Evolutionary conservation across 2,888 invertebrate species (phyloP), one percentile per base, ranked within the genome.

Genomic region (Drosophila birchii): DNA sequence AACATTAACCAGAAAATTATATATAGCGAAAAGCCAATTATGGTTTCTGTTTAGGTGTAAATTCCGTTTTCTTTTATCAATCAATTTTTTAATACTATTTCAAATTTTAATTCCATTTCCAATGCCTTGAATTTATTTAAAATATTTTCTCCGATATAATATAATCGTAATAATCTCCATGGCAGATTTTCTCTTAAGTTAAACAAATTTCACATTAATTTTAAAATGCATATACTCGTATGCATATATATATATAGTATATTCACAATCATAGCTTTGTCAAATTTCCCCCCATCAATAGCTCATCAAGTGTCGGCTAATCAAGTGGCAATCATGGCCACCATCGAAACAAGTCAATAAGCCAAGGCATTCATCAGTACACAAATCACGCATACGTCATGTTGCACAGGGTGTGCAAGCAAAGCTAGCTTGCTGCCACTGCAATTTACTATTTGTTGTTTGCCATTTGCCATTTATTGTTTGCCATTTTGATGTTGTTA

Each of bases 381-480:
- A 45, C 70, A 66, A 44, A 74, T 74, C 73, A 74, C 59, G 59
- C 73, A 74, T 74, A 73, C 74, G 73, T 45, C 74, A 57, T 56
- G 71, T 63, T 62, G 66, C 61, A 44, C 61, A 39, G n/a, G 20
- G 32, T 32, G 32, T 51, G 34, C 49, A 20, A 43, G 34, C 32
- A 20, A 51, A 34, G 18, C 44, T 51, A 20, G 29, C 29, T 18
- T 18, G 36, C 26, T 64, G 67, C 68, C 56, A 43, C 66, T 51
- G 64, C 64, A 68, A 64, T 64, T 79, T 70, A 44, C 23, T 32
- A 8, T 38, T 36, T 56, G 56, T 14, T 66, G 26, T 58, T 59
- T 58, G 34, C 18, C 20, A 6, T 26, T 36, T 54, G 49, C 45
- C 53, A 69, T 43, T 23, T 57, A 41, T 38, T 64, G 26, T 58